phyloP scores from a whole-genome alignment of 2,113 vertebrate genomes.

The Aegotheles bennettii region DNA sequence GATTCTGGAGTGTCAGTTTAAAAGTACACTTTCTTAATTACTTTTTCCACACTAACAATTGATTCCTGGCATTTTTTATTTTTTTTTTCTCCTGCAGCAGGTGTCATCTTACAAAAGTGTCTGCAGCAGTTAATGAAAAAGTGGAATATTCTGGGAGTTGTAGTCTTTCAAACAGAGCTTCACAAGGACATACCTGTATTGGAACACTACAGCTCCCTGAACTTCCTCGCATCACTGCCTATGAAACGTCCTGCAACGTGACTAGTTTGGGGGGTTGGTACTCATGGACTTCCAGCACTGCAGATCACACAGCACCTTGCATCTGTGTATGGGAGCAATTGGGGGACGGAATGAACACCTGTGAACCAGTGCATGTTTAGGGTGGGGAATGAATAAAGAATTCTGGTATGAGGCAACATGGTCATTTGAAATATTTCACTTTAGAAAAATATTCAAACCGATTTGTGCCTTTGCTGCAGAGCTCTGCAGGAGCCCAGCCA shows the following conservation, averaged over 20 bases:
- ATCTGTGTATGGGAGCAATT: background rate
- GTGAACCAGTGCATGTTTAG: background rate
- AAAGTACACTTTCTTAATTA: background rate
- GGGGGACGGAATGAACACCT: background rate
- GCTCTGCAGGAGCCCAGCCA: background rate
- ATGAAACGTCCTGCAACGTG: slow-evolving; percentile 6
- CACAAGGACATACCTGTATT: slow-evolving; percentile 63
- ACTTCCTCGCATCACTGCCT: slow-evolving; percentile 54
- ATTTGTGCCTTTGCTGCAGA: background rate
- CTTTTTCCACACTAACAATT: background rate
- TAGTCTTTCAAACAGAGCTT: slow-evolving; percentile 73
- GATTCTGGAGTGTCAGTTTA: background rate
- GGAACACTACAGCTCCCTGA: slow-evolving; percentile 69
- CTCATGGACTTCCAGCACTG: background rate
- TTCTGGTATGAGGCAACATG: background rate
- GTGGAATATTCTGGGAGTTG: slow-evolving; percentile 65
- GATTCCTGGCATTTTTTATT: background rate
- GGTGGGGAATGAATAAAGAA: background rate
- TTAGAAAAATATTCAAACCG: background rate
- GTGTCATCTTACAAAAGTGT: slow-evolving; percentile 55
- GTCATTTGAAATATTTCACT: background rate
- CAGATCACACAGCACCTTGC: background rate
- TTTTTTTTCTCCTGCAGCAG: slow-evolving; percentile 17
- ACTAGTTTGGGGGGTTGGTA: background rate
- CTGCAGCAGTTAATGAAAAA: slow-evolving; percentile 47